Evolutionary conservation across 2,888 invertebrate genomes (phyloP), one percentile per base, ranked within the genome.

Genomic region (Drosophila paranaensis): DNA sequence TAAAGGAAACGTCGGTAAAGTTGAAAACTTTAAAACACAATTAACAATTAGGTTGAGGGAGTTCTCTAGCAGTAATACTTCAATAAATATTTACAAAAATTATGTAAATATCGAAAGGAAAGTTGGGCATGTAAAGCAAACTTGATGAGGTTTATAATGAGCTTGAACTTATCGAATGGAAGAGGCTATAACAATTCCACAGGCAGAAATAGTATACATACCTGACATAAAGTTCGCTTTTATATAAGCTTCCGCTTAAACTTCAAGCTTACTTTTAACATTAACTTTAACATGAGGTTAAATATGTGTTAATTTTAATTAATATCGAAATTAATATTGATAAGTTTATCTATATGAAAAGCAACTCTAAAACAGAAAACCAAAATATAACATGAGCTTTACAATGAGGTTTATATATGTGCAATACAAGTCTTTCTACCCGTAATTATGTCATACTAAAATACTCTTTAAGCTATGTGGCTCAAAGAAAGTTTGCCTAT

Each of bases 61-160:
- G 6, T 16, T 48, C 0, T n/a, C 4, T 9, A 27, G 14, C n/a
- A n/a, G n/a, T n/a, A 40, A 45, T 58, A 25, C 14, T 16, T 8
- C 30, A 40, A 55, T 48, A 43, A 50, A 40, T 20, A 48, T 48
- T 48, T 48, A 48, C n/a, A 30, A 0, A 30, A 48, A n/a, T 30
- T 30, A 16, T 16, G 16, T 16, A 33, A 33, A 50, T 33, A 16
- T 50, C 6, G 2, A 48, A 16, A 10, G 11, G n/a, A 10, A n/a
- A n/a, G 27, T 48, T 2, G 3, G 1, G 11, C n/a, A 30, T 4
- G 10, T 20, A 27, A 27, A 5, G 27, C 4, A 27, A 27, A 27
- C 27, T 27, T 48, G 1, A 13, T 1, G 16, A 33, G 50, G 50
- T 50, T 50, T 33, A 16, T 3, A 16, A 50, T 33, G 33, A 50